phyloP scores from a whole-genome alignment of 2,113 vertebrate genomes.

The Eulacestoma nigropectus region DNA sequence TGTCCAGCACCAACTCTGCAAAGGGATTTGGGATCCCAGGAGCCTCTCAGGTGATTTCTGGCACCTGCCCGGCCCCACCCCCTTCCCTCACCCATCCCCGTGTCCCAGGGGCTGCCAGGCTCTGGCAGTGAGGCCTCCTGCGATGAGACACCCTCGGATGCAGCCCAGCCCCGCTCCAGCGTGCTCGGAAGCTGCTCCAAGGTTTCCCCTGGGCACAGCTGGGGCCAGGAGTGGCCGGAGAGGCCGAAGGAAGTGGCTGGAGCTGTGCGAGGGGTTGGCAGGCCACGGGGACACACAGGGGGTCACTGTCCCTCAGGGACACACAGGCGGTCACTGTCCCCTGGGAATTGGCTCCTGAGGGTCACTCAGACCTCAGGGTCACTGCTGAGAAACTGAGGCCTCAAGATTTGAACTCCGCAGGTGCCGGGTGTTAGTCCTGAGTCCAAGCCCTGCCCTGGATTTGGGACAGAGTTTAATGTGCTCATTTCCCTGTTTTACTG shows the following conservation, averaged over 20 bases:
- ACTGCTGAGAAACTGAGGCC: background rate
- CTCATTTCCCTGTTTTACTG: background rate
- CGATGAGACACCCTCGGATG: background rate
- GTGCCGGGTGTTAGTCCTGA: background rate
- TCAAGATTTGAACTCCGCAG: background rate
- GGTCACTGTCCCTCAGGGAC: background rate
- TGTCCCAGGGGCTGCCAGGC: background rate
- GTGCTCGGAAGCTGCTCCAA: background rate
- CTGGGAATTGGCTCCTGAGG: background rate
- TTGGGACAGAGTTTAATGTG: background rate
- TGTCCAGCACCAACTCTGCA: background rate
- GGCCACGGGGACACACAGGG: background rate
- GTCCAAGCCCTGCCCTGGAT: background rate
- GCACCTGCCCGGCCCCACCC: background rate
- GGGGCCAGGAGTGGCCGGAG: background rate
- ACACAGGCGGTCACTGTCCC: background rate
- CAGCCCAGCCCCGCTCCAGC: background rate
- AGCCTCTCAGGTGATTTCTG: background rate
- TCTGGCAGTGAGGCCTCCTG: background rate
- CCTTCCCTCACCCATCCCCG: background rate
- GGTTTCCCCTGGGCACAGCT: background rate
- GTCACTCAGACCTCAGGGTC: background rate
- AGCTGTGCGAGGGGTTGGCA: background rate
- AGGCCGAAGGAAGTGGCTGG: background rate
- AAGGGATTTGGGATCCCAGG: background rate